Base-by-base conservation (phyloP, 2,888 invertebrate genomes). In the Trachelus troglodyta region DNA sequence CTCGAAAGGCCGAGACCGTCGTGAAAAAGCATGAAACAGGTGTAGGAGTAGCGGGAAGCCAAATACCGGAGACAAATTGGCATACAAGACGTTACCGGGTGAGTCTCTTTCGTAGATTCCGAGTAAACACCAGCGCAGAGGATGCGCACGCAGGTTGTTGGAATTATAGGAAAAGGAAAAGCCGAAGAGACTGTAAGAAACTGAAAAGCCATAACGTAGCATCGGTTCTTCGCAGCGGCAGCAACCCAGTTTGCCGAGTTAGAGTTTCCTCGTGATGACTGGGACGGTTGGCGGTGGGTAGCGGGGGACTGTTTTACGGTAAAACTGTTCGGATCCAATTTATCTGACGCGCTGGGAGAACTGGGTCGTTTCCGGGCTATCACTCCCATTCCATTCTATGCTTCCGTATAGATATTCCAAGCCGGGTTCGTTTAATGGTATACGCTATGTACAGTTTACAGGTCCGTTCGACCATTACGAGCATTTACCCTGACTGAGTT, bases 311-410 rank as follows among this genome's bases (percentile, higher is more conserved):
- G 83, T 86, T 87, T 87, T 84, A 86, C 84, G 83, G 82, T 83
- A 82, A 84, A 87, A 87, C 85, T 83, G 85, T 82, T 85, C 83
- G 79, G 81, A 85, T 87, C 85, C 86, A 86, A 86, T 87, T 87
- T 87, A 86, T 85, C 85, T 79, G 85, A 83, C 83, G 83, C 82
- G 83, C 79, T 77, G 81, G 78, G 79, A 84, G 85, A 87, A 87
- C 85, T 85, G 81, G 86, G 85, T 87, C 86, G 83, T 84, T 87
- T 86, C 87, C 85, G 82, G 83, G 76, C 85, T 81, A 81, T 83
- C 83, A 82, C 83, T 82, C 79, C 76, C 79, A 75, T 78, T 77
- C 69, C 79, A n/a, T 75, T 79, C 75, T 37, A 31, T 9, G 30
- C 71, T 33, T 31, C 71, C 33, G 71, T 69, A 69, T 30, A 69